phyloP scores from a whole-genome alignment of 2,797 vertebrate genomes.

The Lophotriccus pileatus region DNA sequence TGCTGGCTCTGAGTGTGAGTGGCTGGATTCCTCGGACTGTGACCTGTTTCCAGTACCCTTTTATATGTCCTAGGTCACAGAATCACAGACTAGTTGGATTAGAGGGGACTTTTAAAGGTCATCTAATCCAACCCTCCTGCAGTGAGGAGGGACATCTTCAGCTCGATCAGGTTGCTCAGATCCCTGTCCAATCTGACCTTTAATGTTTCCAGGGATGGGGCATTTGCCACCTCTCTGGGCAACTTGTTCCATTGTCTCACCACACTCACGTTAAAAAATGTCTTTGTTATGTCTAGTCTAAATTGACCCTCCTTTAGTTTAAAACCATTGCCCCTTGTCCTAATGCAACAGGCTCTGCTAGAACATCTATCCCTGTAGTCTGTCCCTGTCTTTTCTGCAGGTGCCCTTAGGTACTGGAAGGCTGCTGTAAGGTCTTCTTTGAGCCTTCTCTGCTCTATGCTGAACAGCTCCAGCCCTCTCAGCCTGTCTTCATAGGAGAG shows the following conservation, averaged over 20 bases:
- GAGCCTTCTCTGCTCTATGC: background rate
- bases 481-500: background rate
- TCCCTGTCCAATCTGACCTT: background rate
- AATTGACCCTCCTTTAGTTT: background rate
- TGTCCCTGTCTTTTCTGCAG: background rate
- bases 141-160: background rate
- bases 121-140: background rate
- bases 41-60: background rate
- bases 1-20: background rate
- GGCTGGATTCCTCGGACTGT: background rate
- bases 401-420: background rate
- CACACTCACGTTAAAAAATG: background rate
- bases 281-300: background rate
- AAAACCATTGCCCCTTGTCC: background rate
- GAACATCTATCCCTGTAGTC: background rate
- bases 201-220: background rate
- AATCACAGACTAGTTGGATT: background rate
- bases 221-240: background rate
- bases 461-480: background rate
- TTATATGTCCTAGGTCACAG: background rate
- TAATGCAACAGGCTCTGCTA: background rate
- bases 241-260: background rate
- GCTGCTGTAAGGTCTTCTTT: background rate
- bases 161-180: background rate
- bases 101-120: background rate